Percentiles rank a stretch among this genome's conserved stretches.
Conservation (phyloP, 2,888 invertebrate species). For the Halictus quadricinctus region DNA sequence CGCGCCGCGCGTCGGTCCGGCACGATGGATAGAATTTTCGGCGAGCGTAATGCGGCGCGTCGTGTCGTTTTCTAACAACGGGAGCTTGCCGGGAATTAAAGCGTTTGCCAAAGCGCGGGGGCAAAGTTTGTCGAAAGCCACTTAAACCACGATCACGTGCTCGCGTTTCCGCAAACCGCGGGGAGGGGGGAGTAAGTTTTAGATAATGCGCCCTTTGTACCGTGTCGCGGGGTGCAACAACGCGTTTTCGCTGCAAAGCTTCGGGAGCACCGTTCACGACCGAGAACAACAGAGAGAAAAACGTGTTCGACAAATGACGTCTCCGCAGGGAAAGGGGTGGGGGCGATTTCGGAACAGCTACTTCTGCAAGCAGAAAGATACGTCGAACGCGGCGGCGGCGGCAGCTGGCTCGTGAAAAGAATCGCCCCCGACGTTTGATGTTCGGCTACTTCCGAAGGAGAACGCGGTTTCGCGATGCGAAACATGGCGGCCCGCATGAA, state of each 20-base stretch:
- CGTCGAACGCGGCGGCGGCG: slow-evolving; percentile 21
- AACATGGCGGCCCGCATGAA: slow-evolving; percentile 22
- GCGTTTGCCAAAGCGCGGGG: slow-evolving; percentile 11
- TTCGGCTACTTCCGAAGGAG: slow-evolving; percentile 37
- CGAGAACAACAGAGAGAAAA: neutral
- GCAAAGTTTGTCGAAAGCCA: slow-evolving; percentile 49
- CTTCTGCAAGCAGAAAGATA: slow-evolving; percentile 27
- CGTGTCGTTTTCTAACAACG: slow-evolving; percentile 1
- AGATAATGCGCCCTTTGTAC: slow-evolving; percentile 55
- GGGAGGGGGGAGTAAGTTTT: slow-evolving; percentile 30
- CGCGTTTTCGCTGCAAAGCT: slow-evolving; percentile 48
- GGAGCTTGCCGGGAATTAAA: slow-evolving; percentile 34
- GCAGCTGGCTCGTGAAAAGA: slow-evolving; percentile 35
- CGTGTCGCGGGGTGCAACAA: slow-evolving; percentile 12
- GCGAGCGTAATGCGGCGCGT: neutral
- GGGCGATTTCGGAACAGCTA: neutral
- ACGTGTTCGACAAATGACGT: slow-evolving; percentile 39
- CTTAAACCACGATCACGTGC: slow-evolving; percentile 48
- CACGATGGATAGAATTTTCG: slow-evolving; percentile 3
- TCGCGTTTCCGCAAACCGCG: slow-evolving; percentile 29
- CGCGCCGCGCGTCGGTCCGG: neutral
- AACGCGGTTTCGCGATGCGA: slow-evolving; percentile 29
- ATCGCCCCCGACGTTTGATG: slow-evolving; percentile 32
- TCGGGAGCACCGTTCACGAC: neutral
- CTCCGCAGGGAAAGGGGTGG: neutral